Conservation (phyloP, 2,888 invertebrate genomes). For the Drosophila rellima region DNA sequence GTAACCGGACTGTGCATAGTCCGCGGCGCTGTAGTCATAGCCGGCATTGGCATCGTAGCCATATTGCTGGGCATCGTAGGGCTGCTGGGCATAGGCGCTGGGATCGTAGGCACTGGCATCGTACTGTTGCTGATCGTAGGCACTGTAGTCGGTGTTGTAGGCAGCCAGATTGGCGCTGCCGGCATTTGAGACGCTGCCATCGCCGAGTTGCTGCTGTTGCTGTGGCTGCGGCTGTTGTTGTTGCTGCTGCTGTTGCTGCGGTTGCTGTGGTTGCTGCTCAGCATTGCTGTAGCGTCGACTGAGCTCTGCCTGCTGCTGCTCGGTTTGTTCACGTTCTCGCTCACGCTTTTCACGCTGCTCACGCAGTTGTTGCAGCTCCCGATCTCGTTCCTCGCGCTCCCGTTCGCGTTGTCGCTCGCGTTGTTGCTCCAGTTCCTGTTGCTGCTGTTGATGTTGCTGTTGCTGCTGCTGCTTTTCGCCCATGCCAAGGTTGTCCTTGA, state of each 20-base stretch:
- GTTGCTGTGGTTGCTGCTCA: slow-evolving; percentile 41
- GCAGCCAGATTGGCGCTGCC: slow-evolving; percentile 69
- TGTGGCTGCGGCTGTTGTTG: slow-evolving; percentile 33
- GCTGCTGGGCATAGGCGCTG: slow-evolving; percentile 76
- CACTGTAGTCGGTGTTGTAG: slow-evolving; percentile 82
- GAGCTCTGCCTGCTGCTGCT: slow-evolving; percentile 59
- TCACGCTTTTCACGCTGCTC: slow-evolving; percentile 61
- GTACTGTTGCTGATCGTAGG: slow-evolving; percentile 84
- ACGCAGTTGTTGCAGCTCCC: slow-evolving; percentile 55
- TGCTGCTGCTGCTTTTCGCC: slow-evolving; percentile 83
- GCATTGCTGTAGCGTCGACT: slow-evolving; percentile 59
- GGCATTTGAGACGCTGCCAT: slow-evolving; percentile 60
- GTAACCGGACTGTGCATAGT: slow-evolving; percentile 78
- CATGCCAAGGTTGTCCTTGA: slow-evolving; percentile 85
- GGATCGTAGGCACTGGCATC: slow-evolving; percentile 80
- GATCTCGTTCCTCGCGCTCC: slow-evolving; percentile 63
- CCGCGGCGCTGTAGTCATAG: slow-evolving; percentile 72
- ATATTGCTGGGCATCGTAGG: slow-evolving; percentile 76
- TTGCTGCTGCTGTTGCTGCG: slow-evolving; percentile 16
- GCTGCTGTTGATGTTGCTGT: slow-evolving; percentile 66
- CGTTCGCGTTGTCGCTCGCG: slow-evolving; percentile 50
- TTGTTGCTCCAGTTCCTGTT: slow-evolving; percentile 51
- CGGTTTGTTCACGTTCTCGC: slow-evolving; percentile 71
- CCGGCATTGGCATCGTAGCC: slow-evolving; percentile 66
- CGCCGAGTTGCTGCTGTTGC: slow-evolving; percentile 43